Conservation (phyloP, 2,888 invertebrate species). For the Pantelozetes paolii region DNA sequence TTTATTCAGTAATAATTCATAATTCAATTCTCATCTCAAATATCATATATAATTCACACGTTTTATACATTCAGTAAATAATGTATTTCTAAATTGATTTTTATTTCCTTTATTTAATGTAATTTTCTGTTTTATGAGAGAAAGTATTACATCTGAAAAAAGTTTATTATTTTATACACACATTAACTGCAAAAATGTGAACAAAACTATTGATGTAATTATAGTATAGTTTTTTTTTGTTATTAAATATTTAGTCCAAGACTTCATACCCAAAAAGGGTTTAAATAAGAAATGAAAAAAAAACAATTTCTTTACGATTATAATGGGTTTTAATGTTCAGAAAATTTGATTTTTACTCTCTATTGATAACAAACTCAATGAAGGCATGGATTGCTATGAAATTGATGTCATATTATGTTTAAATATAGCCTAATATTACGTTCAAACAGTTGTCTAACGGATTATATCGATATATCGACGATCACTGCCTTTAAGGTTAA, state of each 20-base stretch:
- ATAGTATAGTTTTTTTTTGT: not conserved
- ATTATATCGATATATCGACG: constrained; percentile 52
- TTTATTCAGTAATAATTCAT: too few relatives aligned
- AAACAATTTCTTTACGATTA: too few relatives aligned
- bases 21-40: not conserved
- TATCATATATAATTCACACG: constrained; percentile 1
- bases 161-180: not conserved
- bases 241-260: not conserved
- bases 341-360: not conserved
- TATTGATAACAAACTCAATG: not conserved
- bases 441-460: constrained; percentile 50
- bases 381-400: not conserved
- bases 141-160: not conserved
- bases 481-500: constrained; percentile 49
- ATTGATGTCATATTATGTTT: not conserved
- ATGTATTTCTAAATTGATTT: not conserved
- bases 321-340: too few relatives aligned
- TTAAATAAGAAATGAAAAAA: too few relatives aligned
- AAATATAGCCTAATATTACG: not conserved
- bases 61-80: not conserved
- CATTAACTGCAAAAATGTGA: not conserved
- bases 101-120: not conserved
- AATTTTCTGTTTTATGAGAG: not conserved
- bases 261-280: not conserved
- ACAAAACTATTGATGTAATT: not conserved